A percentile compares a stretch with the other conserved stretches of the same genome.
Conservation (phyloP, 1,140 invertebrate species). For the Spodoptera frugiperda region DNA sequence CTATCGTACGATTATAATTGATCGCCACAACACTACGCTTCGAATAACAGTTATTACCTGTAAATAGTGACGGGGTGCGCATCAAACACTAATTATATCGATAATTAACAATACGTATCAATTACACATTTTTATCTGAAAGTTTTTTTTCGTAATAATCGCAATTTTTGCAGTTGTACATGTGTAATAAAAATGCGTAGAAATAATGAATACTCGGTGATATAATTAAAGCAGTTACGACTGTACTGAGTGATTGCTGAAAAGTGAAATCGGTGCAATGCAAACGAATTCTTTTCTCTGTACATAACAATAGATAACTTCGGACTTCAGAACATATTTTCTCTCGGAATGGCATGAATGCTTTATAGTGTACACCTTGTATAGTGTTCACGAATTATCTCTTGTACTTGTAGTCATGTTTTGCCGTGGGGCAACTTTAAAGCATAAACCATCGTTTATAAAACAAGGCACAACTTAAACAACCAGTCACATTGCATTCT, state of each 20-base stretch:
- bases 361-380: constrained; percentile 36
- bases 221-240: constrained; percentile 34
- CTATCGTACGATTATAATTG: not conserved
- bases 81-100: constrained; percentile 40
- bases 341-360: constrained; percentile 28
- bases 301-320: constrained; percentile 33
- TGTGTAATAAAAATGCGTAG: constrained; percentile 26
- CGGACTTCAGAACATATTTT: constrained; percentile 32
- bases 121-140: constrained; percentile 46
- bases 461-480: constrained; percentile 22
- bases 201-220: constrained; percentile 31
- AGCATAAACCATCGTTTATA: constrained; percentile 36
- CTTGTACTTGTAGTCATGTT: constrained; percentile 29
- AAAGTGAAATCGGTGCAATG: constrained; percentile 38
- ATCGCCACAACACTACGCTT: not conserved
- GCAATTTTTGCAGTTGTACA: constrained; percentile 11
- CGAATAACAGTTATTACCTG: constrained; percentile 21
- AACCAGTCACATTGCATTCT: constrained; percentile 7
- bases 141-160: not conserved
- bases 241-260: constrained; percentile 6
- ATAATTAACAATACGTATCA: constrained; percentile 41
- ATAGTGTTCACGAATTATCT: constrained; percentile 40
- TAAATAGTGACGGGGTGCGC: constrained; percentile 34
- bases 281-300: constrained; percentile 19
- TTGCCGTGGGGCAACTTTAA: constrained; percentile 26